Evolutionary conservation across 2,113 vertebrate species (phyloP).

Genomic region (Geococcyx californianus): DNA sequence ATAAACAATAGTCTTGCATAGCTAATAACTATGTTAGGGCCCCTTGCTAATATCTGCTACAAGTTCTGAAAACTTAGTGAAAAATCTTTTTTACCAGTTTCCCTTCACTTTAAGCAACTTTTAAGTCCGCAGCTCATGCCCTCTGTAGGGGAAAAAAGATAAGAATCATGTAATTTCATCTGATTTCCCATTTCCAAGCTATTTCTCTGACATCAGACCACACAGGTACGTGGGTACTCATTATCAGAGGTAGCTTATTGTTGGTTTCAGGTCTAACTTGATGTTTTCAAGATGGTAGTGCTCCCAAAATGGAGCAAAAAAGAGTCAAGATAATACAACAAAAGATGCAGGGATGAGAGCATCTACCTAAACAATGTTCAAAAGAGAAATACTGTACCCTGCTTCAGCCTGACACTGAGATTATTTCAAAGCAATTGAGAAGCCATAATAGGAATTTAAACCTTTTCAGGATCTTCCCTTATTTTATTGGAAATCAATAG

Average conservation of each 20-base stretch:
- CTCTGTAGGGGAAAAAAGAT: conserved; percentile 18
- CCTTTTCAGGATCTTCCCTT: not conserved
- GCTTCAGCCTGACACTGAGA: not conserved
- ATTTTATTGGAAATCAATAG: not conserved
- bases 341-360: not conserved
- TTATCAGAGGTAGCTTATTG: conserved; percentile 36
- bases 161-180: conserved; percentile 48
- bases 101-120: not conserved
- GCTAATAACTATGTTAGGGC: conserved; percentile 31
- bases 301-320: not conserved
- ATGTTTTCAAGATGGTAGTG: not conserved
- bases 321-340: not conserved
- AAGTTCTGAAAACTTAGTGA: not conserved
- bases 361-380: not conserved
- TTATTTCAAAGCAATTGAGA: not conserved
- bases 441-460: not conserved
- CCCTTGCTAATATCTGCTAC: conserved; percentile 35
- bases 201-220: conserved; percentile 56
- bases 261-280: not conserved
- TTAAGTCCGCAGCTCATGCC: not conserved
- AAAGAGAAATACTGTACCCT: not conserved
- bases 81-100: not conserved
- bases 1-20: conserved; percentile 23
- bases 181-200: conserved; percentile 44
- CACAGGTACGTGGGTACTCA: not conserved